Percentiles rank a stretch among this genome's conserved stretches.
Evolutionary conservation across 2,113 vertebrate genomes (phyloP).

Genomic region (Eptesicus fuscus): DNA sequence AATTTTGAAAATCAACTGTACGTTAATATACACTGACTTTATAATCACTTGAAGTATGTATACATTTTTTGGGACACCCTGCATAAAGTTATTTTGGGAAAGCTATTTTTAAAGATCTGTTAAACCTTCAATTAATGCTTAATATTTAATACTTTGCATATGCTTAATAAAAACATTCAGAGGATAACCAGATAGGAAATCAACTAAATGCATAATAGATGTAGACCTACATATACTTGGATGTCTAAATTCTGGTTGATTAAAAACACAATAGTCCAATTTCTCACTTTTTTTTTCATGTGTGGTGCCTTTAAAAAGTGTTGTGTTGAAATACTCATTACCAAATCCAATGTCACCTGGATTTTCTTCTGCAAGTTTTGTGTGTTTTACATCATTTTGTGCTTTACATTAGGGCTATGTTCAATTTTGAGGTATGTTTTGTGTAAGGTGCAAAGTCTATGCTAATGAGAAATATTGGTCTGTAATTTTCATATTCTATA

Average conservation of each 20-base stretch:
- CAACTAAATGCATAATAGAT: not conserved
- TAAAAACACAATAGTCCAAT: no score
- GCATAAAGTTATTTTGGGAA: not conserved
- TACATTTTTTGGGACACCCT: no score
- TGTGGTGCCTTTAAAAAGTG: not conserved
- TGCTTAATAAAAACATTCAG: not conserved
- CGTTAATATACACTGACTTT: no score
- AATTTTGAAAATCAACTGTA: no score
- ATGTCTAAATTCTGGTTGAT: not conserved
- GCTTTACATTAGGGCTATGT: not conserved
- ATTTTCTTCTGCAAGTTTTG: not conserved
- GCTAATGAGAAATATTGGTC: no score
- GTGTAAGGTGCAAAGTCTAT: not conserved
- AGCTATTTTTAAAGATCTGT: not conserved
- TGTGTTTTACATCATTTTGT: not conserved
- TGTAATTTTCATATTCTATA: no score
- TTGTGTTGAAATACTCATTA: not conserved
- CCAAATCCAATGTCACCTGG: not conserved
- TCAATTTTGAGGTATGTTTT: not conserved
- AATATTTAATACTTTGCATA: not conserved
- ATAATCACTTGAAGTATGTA: no score
- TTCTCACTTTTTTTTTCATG: no score
- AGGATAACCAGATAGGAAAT: not conserved
- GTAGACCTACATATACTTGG: not conserved
- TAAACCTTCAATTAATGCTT: not conserved